A percentile compares a stretch with the other conserved stretches of the same genome.
Conservation (phyloP, 2,113 vertebrate species). For the Elgaria multicarinata region DNA sequence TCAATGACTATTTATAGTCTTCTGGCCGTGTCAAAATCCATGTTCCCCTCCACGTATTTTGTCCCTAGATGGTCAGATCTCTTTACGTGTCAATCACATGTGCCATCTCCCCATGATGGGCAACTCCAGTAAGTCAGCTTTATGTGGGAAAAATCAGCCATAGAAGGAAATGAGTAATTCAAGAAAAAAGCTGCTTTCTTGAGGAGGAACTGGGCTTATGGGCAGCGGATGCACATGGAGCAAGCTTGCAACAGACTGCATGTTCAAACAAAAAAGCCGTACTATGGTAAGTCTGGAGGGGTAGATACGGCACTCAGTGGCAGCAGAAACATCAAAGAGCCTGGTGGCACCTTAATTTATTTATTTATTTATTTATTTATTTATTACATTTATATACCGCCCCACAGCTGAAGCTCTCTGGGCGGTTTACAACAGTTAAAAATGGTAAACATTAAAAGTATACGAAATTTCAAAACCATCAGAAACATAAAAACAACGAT, state of each 20-base stretch:
- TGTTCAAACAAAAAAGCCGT: background rate
- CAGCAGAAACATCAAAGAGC: background rate
- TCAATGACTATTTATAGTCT: background rate
- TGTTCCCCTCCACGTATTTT: fast-evolving
- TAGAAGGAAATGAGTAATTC: slow-evolving; percentile 16
- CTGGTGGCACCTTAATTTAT: background rate
- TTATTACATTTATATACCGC: too few species aligned
- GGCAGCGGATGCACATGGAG: background rate
- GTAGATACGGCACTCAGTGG: background rate
- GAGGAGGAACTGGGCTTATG: background rate
- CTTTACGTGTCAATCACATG: background rate
- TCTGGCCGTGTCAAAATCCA: background rate
- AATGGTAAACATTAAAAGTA: too few species aligned
- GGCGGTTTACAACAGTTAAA: too few species aligned
- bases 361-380: too few species aligned
- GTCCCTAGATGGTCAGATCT: background rate
- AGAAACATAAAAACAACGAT: too few species aligned
- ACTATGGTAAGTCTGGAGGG: background rate
- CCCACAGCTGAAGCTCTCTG: too few species aligned
- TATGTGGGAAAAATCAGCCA: background rate
- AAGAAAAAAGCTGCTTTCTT: background rate
- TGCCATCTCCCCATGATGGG: background rate
- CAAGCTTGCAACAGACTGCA: background rate
- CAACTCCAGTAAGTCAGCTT: background rate
- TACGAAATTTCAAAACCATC: too few species aligned